Conservation (phyloP, 2,113 vertebrate species). For the Proterorhinus semilunaris region DNA sequence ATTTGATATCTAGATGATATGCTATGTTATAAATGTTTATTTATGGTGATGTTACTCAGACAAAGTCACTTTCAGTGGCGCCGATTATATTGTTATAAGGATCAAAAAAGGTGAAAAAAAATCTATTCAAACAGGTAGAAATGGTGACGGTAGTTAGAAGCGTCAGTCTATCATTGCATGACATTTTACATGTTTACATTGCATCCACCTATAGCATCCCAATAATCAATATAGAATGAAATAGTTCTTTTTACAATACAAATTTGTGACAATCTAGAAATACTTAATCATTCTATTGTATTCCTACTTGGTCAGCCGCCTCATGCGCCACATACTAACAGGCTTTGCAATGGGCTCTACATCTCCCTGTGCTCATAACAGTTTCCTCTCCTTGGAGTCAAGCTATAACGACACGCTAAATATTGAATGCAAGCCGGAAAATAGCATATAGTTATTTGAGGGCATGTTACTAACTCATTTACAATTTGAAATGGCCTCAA, state of each 20-base stretch:
- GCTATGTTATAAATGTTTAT: slow-evolving; percentile 58
- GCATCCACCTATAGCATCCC: slow-evolving; percentile 21
- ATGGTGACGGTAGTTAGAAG: not conserved
- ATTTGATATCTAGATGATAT: slow-evolving; percentile 69
- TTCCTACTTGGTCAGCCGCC: no score
- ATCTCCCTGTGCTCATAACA: no score
- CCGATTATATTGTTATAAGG: slow-evolving; percentile 3
- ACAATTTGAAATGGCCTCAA: no score
- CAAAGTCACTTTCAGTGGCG: slow-evolving; percentile 28
- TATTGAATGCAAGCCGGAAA: no score
- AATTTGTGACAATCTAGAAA: not conserved
- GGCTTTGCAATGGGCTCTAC: no score
- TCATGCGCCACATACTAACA: no score
- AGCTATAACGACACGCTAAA: no score
- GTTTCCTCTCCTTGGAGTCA: no score
- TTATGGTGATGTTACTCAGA: slow-evolving; percentile 50
- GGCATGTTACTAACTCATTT: no score
- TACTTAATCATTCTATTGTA: not conserved
- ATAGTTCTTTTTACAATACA: not conserved
- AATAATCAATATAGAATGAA: slow-evolving; percentile 7
- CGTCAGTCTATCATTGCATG: slow-evolving; percentile 47
- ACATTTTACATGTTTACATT: slow-evolving; percentile 20
- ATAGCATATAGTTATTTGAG: no score
- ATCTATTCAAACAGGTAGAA: not conserved
- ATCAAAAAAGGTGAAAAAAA: slow-evolving; percentile 1